phyloP scores from a whole-genome alignment of 2,113 vertebrate genomes.

The Corydoras sp. region DNA sequence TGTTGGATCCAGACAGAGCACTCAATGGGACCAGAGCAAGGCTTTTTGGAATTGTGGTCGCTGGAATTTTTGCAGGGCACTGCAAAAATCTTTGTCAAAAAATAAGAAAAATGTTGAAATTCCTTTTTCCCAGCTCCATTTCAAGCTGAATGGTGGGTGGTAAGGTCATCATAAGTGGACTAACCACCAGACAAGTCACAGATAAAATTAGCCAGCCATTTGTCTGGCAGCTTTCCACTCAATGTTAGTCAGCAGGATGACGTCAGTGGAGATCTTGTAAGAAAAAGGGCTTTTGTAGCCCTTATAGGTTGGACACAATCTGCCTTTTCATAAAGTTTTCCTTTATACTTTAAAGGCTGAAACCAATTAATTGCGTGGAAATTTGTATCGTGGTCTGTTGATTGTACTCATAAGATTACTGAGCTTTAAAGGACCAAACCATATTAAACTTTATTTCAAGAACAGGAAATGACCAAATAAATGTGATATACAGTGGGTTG shows the following conservation, averaged over 20 bases:
- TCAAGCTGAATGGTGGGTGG: slow-evolving; percentile 4
- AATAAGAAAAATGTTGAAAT: too few species aligned
- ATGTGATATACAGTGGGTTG: too few species aligned
- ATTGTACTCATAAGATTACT: too few species aligned
- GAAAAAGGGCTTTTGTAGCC: slow-evolving; percentile 12
- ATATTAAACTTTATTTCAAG: too few species aligned
- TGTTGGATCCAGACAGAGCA: too few species aligned
- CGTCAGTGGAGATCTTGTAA: slow-evolving; percentile 8
- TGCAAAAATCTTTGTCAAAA: too few species aligned
- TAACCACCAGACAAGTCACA: slow-evolving; percentile 10
- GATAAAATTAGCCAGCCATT: slow-evolving; percentile 30
- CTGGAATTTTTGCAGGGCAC: too few species aligned
- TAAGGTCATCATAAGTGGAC: slow-evolving; percentile 17
- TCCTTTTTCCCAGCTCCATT: not conserved
- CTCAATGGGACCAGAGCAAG: too few species aligned
- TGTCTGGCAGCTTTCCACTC: slow-evolving; percentile 14
- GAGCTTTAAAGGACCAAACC: too few species aligned
- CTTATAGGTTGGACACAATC: not conserved
- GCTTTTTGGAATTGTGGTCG: too few species aligned
- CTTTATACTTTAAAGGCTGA: not conserved
- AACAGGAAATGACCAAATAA: too few species aligned
- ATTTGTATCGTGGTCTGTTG: not conserved
- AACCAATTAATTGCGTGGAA: slow-evolving; percentile 1
- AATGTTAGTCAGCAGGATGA: slow-evolving; percentile 24
- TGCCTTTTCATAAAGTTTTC: not conserved